These are phyloP conservation scores for Nomada fabriciana DNA, from an alignment of 2,888 invertebrate genomes.

Conservation along the genomic window DNA sequence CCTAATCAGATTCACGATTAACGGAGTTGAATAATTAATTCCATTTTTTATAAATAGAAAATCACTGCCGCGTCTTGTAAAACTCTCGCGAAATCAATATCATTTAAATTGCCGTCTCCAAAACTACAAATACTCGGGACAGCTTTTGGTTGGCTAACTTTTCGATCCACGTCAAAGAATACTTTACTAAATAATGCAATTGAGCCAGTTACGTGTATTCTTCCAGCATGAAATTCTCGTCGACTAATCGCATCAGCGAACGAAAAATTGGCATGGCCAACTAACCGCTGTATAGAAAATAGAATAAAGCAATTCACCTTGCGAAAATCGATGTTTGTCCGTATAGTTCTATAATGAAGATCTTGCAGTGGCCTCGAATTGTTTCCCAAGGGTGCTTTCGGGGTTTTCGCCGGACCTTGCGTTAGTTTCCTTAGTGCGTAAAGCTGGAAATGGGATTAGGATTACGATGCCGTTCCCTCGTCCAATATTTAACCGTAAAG, in stretches of 20 bases:
- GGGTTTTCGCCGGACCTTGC: slow-evolving; percentile 94
- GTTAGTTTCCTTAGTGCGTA: slow-evolving; percentile 94
- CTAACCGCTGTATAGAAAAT: not conserved
- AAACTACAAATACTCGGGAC: no score
- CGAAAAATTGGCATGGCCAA: slow-evolving; percentile 16
- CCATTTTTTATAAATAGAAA: no score
- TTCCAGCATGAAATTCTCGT: no score
- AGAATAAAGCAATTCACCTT: slow-evolving; percentile 83
- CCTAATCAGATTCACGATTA: no score
- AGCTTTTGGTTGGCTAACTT: no score
- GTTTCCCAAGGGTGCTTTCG: slow-evolving; percentile 96
- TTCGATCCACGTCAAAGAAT: no score
- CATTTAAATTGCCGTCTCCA: no score
- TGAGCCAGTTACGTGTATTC: no score
- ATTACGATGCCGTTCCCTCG: slow-evolving; percentile 45
- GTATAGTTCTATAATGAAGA: slow-evolving; percentile 95
- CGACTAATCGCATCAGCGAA: slow-evolving; percentile 13
- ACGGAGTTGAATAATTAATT: no score
- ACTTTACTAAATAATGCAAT: no score
- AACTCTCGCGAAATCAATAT: no score
- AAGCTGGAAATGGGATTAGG: slow-evolving; percentile 87
- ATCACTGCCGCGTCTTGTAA: no score
- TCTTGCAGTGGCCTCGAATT: slow-evolving; percentile 97
- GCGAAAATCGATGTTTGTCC: slow-evolving; percentile 98
- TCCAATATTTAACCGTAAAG: slow-evolving; percentile 58